Base-by-base conservation (phyloP, 2,888 invertebrate genomes). In the Cataglyphis livida region DNA sequence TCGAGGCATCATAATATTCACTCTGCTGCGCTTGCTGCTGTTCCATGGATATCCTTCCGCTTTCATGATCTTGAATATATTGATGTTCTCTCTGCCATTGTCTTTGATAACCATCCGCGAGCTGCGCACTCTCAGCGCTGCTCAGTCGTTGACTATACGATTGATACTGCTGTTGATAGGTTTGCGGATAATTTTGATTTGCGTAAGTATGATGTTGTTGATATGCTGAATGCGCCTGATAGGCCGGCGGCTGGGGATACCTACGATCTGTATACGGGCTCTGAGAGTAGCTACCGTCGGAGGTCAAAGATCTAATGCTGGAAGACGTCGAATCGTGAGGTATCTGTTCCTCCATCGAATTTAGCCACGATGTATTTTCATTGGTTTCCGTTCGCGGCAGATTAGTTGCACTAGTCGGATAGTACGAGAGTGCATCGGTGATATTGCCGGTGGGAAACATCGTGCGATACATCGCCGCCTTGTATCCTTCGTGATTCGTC, bases 351-450 rank as follows among this genome's bases (percentile, higher is more conserved):
- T 95, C 96, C 94, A 95, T 95, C 10, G 95, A 95, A 84, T 95
- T 96, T 90, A 96, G 95, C 96, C 96, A 96, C 21, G 96, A 95
- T 25, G 96, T 95, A 41, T 95, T 94, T 90, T 96, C 96, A 92
- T 94, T 95, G 59, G 95, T 95, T 84, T 96, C 96, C 66, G 96
- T 95, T 65, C 94, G 94, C 28, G 96, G 96, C 71, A 96, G 93
- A 92, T 95, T 95, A 35, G 76, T 76, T 88, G 95, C 96, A 51
- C 96, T 97, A 1, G 97, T 97, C 1, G 98, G 98, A 94, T 98
- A 98, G 90, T 97, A 98, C 0, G 97, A 97, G 9, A 98, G 95
- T 18, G 97, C 97, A 93, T 98, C 98, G 0, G 97, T 98, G 35
- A 98, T 96, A 83, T 95, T 94, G 5, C 97, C 96, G 1, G 96